phyloP scores from a whole-genome alignment of 2,888 invertebrate genomes.

The Spodoptera littoralis region DNA sequence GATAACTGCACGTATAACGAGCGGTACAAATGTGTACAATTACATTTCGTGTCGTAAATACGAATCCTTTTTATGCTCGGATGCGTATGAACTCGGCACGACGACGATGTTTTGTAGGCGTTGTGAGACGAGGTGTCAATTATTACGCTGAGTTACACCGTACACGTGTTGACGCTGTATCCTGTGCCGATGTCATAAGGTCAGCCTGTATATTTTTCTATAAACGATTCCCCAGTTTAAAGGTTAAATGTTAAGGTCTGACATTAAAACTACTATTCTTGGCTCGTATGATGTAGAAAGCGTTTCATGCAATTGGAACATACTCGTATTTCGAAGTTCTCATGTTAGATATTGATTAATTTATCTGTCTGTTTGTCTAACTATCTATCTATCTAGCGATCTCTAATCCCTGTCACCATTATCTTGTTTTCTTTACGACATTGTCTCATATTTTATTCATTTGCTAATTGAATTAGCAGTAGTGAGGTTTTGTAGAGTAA shows the following conservation, averaged over 20 bases:
- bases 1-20: constrained; percentile 51
- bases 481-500: too few species aligned
- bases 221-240: constrained; percentile 14
- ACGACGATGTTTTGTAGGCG: constrained; percentile 19
- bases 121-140: constrained; percentile 30
- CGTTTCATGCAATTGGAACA: too few species aligned
- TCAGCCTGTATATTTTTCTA: constrained; percentile 24
- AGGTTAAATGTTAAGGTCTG: constrained; percentile 26
- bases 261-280: too few species aligned
- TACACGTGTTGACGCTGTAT: constrained; percentile 37
- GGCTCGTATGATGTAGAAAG: too few species aligned
- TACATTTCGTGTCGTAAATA: constrained; percentile 52
- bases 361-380: too few species aligned
- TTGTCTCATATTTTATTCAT: too few species aligned
- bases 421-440: too few species aligned
- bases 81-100: constrained; percentile 26
- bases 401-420: too few species aligned
- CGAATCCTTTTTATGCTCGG: constrained; percentile 48
- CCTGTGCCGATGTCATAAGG: constrained; percentile 33
- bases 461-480: too few species aligned
- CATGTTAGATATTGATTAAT: too few species aligned
- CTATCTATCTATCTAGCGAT: too few species aligned
- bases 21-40: constrained; percentile 51
- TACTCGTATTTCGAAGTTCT: too few species aligned
- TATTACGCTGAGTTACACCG: constrained; percentile 35